These are phyloP conservation scores for Hippopotamyrus pictus DNA, from an alignment of 2,797 vertebrate genomes.

Conservation along the genomic window DNA sequence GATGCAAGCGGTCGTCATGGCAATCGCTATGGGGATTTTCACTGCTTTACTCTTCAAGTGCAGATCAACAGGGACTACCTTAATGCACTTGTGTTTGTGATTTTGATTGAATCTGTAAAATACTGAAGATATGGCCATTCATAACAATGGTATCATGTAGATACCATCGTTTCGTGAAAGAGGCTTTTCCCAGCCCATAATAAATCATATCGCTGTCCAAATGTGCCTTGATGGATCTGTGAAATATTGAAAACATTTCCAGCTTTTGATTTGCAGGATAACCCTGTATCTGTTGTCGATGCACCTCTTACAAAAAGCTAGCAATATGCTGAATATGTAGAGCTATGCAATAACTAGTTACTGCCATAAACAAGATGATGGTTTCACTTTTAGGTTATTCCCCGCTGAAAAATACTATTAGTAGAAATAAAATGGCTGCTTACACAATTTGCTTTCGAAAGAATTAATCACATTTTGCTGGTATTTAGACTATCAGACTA, in stretches of 20 bases:
- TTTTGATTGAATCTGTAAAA: neutral
- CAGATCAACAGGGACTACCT: neutral
- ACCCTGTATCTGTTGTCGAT: neutral
- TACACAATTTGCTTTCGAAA: neutral
- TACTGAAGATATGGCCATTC: neutral
- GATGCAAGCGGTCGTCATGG: neutral
- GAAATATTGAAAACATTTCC: neutral
- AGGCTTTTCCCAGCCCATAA: neutral
- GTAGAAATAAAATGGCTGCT: constrained; percentile 13
- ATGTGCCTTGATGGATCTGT: neutral
- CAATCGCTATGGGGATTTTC: neutral
- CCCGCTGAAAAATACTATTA: neutral
- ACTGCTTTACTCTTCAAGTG: neutral
- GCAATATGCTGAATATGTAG: neutral
- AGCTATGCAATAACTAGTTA: neutral
- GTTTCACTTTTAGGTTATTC: neutral
- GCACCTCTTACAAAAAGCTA: neutral
- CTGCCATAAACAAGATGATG: neutral
- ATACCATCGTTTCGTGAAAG: neutral
- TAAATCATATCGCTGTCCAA: neutral
- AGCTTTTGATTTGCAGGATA: neutral
- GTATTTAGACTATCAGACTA: constrained; percentile 7
- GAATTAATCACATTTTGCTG: constrained; percentile 19
- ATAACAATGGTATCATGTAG: neutral
- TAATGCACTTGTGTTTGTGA: neutral